phyloP scores from a whole-genome alignment of 2,888 invertebrate genomes.

The Brachyptera putata region DNA sequence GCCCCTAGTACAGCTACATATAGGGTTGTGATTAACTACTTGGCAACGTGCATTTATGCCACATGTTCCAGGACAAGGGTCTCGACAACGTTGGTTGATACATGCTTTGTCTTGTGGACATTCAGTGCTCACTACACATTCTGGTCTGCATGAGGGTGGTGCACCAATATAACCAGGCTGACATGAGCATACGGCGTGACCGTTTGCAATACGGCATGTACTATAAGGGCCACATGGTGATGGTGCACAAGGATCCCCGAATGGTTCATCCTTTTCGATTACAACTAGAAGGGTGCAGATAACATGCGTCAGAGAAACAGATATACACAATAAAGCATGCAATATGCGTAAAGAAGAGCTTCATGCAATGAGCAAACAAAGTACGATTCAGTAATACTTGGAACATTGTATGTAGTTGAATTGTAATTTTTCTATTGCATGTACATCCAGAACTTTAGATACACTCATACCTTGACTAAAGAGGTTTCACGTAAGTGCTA shows the following conservation, averaged over 20 bases:
- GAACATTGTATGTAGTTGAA: too few relatives aligned
- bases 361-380: too few relatives aligned
- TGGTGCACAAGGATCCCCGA: conserved; percentile 58
- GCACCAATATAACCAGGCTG: conserved; percentile 69
- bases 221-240: conserved; percentile 77
- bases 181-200: conserved; percentile 40
- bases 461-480: too few relatives aligned
- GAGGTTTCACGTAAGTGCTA: too few relatives aligned
- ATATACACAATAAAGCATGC: conserved; percentile 23
- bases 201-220: conserved; percentile 62
- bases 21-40: conserved; percentile 47
- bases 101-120: conserved; percentile 60
- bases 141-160: conserved; percentile 73
- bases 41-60: conserved; percentile 46
- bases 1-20: conserved; percentile 52
- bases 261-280: conserved; percentile 40
- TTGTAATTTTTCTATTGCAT: too few relatives aligned
- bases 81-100: conserved; percentile 63
- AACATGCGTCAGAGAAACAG: conserved; percentile 28
- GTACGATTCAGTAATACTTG: too few relatives aligned
- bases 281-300: conserved; percentile 30
- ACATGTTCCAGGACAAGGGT: conserved; percentile 47
- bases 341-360: too few relatives aligned
- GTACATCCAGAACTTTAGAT: too few relatives aligned
- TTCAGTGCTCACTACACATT: conserved; percentile 73